phyloP scores from a whole-genome alignment of 2,888 invertebrate genomes.

The Thyatira batis region DNA sequence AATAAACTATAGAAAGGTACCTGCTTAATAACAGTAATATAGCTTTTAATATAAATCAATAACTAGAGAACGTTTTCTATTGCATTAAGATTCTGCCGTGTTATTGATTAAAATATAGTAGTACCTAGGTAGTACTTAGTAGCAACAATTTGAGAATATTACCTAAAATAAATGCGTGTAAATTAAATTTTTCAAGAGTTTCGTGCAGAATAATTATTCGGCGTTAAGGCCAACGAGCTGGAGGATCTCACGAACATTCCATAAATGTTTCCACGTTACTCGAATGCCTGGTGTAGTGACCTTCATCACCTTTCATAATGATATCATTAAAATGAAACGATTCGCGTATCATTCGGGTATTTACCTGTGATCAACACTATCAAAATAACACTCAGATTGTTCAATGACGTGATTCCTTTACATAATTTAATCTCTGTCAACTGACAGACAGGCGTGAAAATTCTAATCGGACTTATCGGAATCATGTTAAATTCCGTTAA shows the following conservation, averaged over 20 bases:
- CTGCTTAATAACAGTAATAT: too few species aligned
- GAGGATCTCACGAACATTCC: slow-evolving; percentile 66
- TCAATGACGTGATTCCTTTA: slow-evolving; percentile 26
- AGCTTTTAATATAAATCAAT: neutral
- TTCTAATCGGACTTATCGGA: slow-evolving; percentile 47
- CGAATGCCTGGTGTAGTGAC: slow-evolving; percentile 43
- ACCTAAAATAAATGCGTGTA: neutral
- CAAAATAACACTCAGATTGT: slow-evolving; percentile 12
- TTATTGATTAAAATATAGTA: too few species aligned
- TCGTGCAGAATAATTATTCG: slow-evolving; percentile 60
- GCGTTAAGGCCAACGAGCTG: slow-evolving; percentile 50
- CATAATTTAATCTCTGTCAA: slow-evolving; percentile 29
- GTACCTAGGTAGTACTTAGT: too few species aligned
- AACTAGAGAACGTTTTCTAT: too few species aligned
- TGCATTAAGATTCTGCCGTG: too few species aligned
- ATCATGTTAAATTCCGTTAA: slow-evolving; percentile 46
- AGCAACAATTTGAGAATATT: too few species aligned
- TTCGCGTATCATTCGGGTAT: neutral
- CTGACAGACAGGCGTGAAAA: slow-evolving; percentile 39
- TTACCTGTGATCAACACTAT: neutral
- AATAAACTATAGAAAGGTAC: neutral
- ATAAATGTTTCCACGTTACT: slow-evolving; percentile 51
- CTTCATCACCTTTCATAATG: slow-evolving; percentile 31
- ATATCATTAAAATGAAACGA: neutral
- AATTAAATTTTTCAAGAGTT: slow-evolving; percentile 20